These are phyloP conservation scores for Anguilla anguilla DNA, from an alignment of 2,797 vertebrate genomes.

Conservation along the genomic window DNA sequence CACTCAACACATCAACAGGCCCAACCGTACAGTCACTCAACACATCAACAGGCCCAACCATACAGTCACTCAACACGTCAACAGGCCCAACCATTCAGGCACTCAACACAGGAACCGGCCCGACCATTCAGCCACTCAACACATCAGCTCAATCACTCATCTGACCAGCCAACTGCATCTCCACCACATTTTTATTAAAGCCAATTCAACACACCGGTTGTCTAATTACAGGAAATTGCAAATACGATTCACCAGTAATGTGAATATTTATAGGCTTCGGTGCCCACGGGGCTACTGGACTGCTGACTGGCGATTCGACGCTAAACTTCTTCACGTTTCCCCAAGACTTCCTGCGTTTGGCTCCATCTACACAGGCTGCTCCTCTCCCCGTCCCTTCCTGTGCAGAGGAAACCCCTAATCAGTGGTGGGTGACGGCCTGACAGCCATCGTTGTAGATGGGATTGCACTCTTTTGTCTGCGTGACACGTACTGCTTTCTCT, in stretches of 20 bases:
- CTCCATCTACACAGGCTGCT: neutral
- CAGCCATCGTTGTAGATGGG: conserved; percentile 8
- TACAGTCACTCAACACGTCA: too few relatives aligned
- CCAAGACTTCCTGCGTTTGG: neutral
- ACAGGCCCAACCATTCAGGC: too few relatives aligned
- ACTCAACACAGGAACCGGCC: too few relatives aligned
- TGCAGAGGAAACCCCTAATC: conserved; percentile 12
- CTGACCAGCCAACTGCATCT: neutral
- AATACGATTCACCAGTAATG: neutral
- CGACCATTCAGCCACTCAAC: too few relatives aligned
- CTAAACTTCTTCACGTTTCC: neutral
- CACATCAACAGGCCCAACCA: too few relatives aligned
- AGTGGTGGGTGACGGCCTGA: conserved; percentile 13
- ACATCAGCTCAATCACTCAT: neutral
- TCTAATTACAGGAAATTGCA: neutral
- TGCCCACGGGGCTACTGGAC: neutral
- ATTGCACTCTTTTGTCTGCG: conserved; percentile 5
- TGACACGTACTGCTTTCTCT: conserved; percentile 23
- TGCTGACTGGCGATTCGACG: neutral
- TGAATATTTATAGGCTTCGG: neutral
- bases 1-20: too few relatives aligned
- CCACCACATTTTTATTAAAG: neutral
- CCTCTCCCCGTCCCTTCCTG: neutral
- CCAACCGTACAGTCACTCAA: too few relatives aligned
- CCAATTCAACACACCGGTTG: neutral